A percentile compares a stretch with the other conserved stretches of the same genome.
Conservation (phyloP, 2,113 vertebrate genomes). For the Entelurus aequoreus region DNA sequence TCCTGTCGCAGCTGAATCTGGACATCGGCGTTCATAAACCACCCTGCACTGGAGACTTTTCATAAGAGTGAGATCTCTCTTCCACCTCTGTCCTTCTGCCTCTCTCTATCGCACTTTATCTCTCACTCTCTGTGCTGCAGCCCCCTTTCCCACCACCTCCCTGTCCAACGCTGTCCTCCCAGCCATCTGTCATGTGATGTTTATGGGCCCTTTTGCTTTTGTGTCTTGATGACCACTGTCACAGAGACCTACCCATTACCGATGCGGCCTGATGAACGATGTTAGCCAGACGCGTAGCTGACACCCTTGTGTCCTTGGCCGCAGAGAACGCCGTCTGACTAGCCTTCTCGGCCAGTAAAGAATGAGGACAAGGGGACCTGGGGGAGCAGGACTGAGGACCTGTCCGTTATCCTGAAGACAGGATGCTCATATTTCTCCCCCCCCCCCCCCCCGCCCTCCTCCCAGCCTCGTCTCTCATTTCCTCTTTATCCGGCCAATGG, state of each 20-base stretch:
- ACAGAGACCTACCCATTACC: conserved; percentile 70
- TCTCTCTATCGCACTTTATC: conserved; percentile 52
- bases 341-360: conserved; percentile 54
- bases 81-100: conserved; percentile 46
- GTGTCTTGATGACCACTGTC: conserved; percentile 76
- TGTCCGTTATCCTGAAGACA: conserved; percentile 61
- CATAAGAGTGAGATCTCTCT: conserved; percentile 57
- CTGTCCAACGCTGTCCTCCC: conserved; percentile 63
- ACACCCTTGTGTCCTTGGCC: conserved; percentile 69
- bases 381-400: conserved; percentile 58
- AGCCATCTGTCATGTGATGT: conserved; percentile 74
- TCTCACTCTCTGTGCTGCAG: conserved; percentile 48
- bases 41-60: conserved; percentile 41
- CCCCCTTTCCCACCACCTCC: conserved; percentile 41
- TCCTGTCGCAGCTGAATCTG: conserved; percentile 49
- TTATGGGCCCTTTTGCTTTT: conserved; percentile 73
- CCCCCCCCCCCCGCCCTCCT: conserved; percentile 5
- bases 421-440: conserved; percentile 41
- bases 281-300: conserved; percentile 60
- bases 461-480: conserved; percentile 21
- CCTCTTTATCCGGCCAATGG: conserved; percentile 53
- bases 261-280: conserved; percentile 71
- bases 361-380: conserved; percentile 58
- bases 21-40: conserved; percentile 47
- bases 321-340: conserved; percentile 50